Evolutionary conservation across 2,888 invertebrate species (phyloP), one percentile per base, ranked within the genome.

Genomic region (Ochropacha duplaris): DNA sequence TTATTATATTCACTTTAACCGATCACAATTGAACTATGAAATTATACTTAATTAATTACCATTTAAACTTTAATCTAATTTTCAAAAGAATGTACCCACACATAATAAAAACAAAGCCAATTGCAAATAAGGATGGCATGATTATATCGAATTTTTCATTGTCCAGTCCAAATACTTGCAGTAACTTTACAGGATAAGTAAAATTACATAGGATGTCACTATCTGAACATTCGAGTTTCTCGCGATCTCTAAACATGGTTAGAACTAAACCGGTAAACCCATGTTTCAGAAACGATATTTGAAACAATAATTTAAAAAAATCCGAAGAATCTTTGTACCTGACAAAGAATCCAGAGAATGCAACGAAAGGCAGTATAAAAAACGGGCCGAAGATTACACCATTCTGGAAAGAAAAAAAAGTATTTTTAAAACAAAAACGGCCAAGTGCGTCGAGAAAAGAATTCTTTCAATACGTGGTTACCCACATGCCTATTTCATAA

Each of bases 261-360:
- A 96, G 89, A 67, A 97, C 94, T 0, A 96, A 93, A 4, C 97
- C 98, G 68, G 98, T 97, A 56, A 98, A 94, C 1, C 97, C 97
- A 74, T 98, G 98, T 72, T 98, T 97, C 36, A 98, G 92, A 84
- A 97, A 98, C 0, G 98, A 98, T 34, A 96, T 87, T 79, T 98
- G 96, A 74, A 98, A 98, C 31, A 98, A 72, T 98, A 98, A 98
- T 51, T 95, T 95, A 65, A 98, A 90, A 74, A 95, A 95, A 0
- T 88, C 85, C 9, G 97, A 97, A 1, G 98, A 96, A 72, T 98
- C 97, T 71, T 94, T 94, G 71, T 96, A 94, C 74, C 96, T 96
- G 1, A 99, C 95, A 83, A 99, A 98, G 89, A 98, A 98, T 6
- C 99, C 99, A 57, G 98, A 97, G 90, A 99, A 98, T 70, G 98